These are phyloP conservation scores for Salarias fasciatus DNA, from an alignment of 2,797 vertebrate genomes.

Conservation along the genomic window DNA sequence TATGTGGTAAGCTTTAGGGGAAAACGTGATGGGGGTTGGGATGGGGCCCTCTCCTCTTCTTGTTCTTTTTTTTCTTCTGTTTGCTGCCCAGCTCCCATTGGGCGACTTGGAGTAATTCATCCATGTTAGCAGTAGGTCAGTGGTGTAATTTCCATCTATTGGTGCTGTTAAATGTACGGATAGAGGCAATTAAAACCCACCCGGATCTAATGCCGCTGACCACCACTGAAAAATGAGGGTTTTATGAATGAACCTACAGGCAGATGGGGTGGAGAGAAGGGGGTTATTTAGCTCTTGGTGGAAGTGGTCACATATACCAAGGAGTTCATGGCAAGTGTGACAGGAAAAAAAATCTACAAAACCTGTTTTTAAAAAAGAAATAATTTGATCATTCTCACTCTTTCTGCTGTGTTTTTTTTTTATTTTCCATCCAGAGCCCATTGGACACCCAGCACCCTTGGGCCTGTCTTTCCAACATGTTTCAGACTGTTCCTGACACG, in stretches of 20 bases:
- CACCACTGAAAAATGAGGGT: background rate
- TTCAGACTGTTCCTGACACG: slow-evolving; percentile 96
- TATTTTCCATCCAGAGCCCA: slow-evolving; percentile 47
- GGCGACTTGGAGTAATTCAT: slow-evolving; percentile 54
- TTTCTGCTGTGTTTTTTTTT: background rate
- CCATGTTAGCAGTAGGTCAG: slow-evolving; percentile 48
- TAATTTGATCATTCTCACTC: background rate
- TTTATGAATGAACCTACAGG: slow-evolving; percentile 55
- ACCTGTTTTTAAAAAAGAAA: background rate
- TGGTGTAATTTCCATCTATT: slow-evolving; percentile 45
- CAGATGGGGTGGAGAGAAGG: slow-evolving; percentile 15
- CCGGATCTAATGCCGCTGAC: slow-evolving; percentile 36
- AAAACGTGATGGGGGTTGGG: slow-evolving; percentile 78
- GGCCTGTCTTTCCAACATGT: slow-evolving; percentile 87
- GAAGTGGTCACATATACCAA: slow-evolving; percentile 51
- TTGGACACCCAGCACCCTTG: slow-evolving; percentile 62
- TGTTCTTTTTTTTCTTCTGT: slow-evolving; percentile 2
- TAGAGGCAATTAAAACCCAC: slow-evolving; percentile 29
- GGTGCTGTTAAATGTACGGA: slow-evolving; percentile 41
- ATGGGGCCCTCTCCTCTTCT: slow-evolving; percentile 59
- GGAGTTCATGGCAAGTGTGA: slow-evolving; percentile 10
- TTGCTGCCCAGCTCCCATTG: slow-evolving; percentile 53
- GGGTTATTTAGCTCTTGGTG: slow-evolving; percentile 55
- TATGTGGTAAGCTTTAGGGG: slow-evolving; percentile 87
- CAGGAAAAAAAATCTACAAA: background rate